phyloP scores from a whole-genome alignment of 1,140 invertebrate genomes.

The Lepidurus arcticus region DNA sequence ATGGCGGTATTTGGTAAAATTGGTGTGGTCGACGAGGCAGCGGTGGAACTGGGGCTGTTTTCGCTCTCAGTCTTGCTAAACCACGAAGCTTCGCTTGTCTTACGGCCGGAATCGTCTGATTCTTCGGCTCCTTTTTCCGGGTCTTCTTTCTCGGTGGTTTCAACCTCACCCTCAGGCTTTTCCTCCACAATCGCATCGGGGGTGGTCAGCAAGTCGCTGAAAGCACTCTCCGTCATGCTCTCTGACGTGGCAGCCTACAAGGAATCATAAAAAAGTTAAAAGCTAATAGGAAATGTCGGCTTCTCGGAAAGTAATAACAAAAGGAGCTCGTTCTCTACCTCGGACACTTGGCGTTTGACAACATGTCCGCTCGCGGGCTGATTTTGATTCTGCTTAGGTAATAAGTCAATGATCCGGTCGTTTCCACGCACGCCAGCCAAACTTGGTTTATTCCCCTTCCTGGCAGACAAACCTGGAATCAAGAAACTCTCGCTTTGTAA shows the following conservation, averaged over 20 bases:
- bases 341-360: not conserved
- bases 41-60: not conserved
- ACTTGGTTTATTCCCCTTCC: slow-evolving; percentile 17
- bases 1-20: not conserved
- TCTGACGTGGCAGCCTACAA: not conserved
- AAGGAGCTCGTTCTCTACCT: not conserved
- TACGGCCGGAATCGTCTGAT: slow-evolving; percentile 25
- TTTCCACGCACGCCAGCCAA: slow-evolving; percentile 33
- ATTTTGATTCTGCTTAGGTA: slow-evolving; percentile 10
- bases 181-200: not conserved
- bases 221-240: slow-evolving; percentile 15
- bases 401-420: slow-evolving; percentile 30
- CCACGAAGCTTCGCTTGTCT: slow-evolving; percentile 1
- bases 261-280: not conserved
- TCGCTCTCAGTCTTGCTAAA: not conserved
- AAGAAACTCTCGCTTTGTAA: not conserved
- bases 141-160: slow-evolving; percentile 26
- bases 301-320: not conserved
- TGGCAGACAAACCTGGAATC: slow-evolving; percentile 10
- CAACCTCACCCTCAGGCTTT: not conserved
- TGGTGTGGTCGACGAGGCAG: not conserved
- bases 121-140: slow-evolving; percentile 38
- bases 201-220: not conserved
- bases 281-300: not conserved
- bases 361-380: slow-evolving; percentile 3